A percentile compares a stretch with the other conserved stretches of the same genome.
Evolutionary conservation across 2,113 vertebrate species (phyloP).

Genomic region (Sinocyclocheilus rhinocerous): DNA sequence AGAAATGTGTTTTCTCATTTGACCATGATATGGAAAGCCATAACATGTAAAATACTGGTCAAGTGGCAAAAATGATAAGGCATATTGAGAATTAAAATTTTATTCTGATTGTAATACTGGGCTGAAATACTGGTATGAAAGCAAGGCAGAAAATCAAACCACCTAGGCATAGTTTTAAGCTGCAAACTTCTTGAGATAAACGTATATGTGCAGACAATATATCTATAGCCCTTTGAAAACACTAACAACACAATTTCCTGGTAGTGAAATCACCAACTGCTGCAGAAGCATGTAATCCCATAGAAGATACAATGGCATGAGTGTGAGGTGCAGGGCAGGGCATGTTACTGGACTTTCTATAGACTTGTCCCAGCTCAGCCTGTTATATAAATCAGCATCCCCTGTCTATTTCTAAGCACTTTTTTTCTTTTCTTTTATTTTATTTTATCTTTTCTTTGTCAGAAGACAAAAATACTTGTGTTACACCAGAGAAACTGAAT

Average conservation of each 20-base stretch:
- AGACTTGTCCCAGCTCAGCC: neutral
- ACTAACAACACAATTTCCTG: neutral
- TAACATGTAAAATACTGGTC: neutral
- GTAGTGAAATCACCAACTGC: neutral
- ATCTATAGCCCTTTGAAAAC: neutral
- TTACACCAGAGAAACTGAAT: neutral
- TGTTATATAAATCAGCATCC: neutral
- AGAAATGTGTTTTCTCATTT: no score
- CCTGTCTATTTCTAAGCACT: neutral
- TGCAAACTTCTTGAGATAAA: neutral
- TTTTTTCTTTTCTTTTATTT: neutral
- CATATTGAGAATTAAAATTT: neutral
- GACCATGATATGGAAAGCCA: neutral
- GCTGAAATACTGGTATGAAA: neutral
- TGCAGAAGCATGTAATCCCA: neutral
- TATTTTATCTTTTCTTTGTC: neutral
- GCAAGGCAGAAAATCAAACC: neutral
- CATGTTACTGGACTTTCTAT: no score
- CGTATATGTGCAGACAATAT: neutral
- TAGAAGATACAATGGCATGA: neutral
- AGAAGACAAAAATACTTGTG: neutral
- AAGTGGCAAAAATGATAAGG: neutral
- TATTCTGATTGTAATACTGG: no score
- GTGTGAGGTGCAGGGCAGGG: neutral
- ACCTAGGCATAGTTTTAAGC: neutral